phyloP scores from a whole-genome alignment of 2,797 vertebrate genomes.

The Dermochelys coriacea region DNA sequence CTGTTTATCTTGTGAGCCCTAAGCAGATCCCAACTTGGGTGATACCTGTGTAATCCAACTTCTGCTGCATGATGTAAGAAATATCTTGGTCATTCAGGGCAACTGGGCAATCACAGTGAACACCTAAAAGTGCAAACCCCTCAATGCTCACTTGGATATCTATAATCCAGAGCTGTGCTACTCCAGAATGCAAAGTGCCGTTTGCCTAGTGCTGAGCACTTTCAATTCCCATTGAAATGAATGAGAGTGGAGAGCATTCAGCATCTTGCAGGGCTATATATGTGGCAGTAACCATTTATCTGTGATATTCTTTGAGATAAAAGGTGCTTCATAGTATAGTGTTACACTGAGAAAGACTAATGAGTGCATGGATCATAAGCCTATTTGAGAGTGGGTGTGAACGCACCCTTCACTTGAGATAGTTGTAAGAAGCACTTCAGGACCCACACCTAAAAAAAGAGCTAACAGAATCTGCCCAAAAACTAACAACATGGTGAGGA shows the following conservation, averaged over 20 bases:
- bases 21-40: background rate
- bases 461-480: background rate
- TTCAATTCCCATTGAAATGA: background rate
- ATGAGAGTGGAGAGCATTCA: background rate
- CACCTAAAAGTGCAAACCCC: background rate
- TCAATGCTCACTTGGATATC: background rate
- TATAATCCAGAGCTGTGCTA: background rate
- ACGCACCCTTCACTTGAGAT: background rate
- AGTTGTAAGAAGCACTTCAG: background rate
- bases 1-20: background rate
- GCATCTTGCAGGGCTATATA: background rate
- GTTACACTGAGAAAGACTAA: background rate
- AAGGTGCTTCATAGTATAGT: background rate
- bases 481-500: background rate
- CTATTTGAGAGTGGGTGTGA: background rate
- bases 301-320: background rate
- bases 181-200: background rate
- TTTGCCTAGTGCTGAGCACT: background rate
- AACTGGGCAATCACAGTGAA: background rate
- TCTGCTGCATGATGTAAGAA: background rate
- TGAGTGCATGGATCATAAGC: background rate
- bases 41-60: fast-evolving
- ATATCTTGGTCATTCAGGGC: background rate
- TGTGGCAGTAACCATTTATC: background rate
- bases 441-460: background rate